A percentile compares a stretch with the other conserved stretches of the same genome.
These are phyloP conservation scores for Plestiodon gilberti DNA, from an alignment of 2,113 vertebrate species.

Conservation along the genomic window DNA sequence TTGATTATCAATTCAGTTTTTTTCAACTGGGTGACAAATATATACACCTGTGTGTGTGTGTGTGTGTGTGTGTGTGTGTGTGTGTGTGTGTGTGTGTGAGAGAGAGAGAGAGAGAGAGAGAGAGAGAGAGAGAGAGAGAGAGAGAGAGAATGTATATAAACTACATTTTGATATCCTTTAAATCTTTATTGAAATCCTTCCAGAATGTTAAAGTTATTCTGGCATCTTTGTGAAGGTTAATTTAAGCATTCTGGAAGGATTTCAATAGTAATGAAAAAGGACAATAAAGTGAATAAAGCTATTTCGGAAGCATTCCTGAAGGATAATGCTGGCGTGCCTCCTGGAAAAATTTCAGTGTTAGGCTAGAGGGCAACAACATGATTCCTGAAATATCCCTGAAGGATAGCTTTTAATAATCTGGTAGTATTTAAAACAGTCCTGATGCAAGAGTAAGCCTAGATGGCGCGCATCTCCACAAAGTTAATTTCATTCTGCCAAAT, in stretches of 20 bases:
- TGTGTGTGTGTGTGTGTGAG: neutral
- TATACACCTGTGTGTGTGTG: too few relatives aligned
- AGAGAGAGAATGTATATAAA: neutral
- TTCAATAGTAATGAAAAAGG: constrained; percentile 73
- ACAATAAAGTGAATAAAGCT: constrained; percentile 65
- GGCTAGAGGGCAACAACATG: constrained; percentile 74
- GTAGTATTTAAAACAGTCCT: constrained; percentile 76
- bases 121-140: too few relatives aligned
- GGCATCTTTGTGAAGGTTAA: constrained; percentile 73
- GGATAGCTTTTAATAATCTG: constrained; percentile 72
- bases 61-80: too few relatives aligned
- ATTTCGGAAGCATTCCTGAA: constrained; percentile 72
- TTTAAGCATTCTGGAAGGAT: constrained; percentile 74
- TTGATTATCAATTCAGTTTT: neutral
- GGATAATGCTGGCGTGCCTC: constrained; percentile 54
- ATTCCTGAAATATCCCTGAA: constrained; percentile 73
- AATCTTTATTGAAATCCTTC: constrained; percentile 67
- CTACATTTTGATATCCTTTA: constrained; percentile 56
- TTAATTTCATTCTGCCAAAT: constrained; percentile 62
- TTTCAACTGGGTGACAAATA: too few relatives aligned
- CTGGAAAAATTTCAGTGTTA: constrained; percentile 61
- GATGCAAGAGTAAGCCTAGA: constrained; percentile 65
- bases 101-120: too few relatives aligned
- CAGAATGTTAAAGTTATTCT: constrained; percentile 69
- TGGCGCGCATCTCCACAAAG: constrained; percentile 48